Evolutionary conservation across 2,797 vertebrate species (phyloP), one percentile per base, ranked within the genome.

Genomic region (Micropoecilia bifurca): DNA sequence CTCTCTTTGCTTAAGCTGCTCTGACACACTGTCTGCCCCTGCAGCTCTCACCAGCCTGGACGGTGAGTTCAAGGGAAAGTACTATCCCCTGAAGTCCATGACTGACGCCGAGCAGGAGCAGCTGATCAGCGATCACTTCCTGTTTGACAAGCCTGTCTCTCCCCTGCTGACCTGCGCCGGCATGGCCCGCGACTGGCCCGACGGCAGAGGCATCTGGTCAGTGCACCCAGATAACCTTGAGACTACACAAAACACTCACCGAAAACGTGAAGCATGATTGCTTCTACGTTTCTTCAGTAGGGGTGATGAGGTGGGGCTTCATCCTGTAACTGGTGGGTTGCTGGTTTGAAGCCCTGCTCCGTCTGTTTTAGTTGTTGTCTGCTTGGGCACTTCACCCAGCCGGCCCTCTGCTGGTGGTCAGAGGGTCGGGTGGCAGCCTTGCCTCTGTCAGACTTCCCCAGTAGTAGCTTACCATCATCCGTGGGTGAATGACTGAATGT

Each of bases 111-210:
- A 99, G 91, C 98, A 99, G 93, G 97, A 99, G 90, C 97, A 98
- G 95, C 97, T 99, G 82, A 99, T 99, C 76, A 91, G 92, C 80
- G 98, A 99, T 91, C 98, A 99, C 93, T 99, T 99, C 95, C 94
- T 99, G 89, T 99, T 99, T 82, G 98, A 99, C 94, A 99, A 99
- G 91, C 98, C 98, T 0, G 97, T 99, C 76, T 99, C 98, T 88
- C 98, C 98, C 81, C 96, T 99, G 87, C 96, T 99, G 53, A 94
- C 93, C 92, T 99, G 96, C 46, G 97, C 98, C 36, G 98, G 98
- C 50, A 99, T 99, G 98, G 98, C 96, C 89, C 96, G 98, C n/a
- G 98, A 99, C 91, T 99, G 98, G 98, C 98, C 98, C 0, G 98
- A 99, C 63, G 98, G 76, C 89, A 97, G 98, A 66, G 98, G 98